Percentiles rank a stretch among this genome's conserved stretches.
Evolutionary conservation across 2,888 invertebrate genomes (phyloP).

Genomic region (Baccha elongata): DNA sequence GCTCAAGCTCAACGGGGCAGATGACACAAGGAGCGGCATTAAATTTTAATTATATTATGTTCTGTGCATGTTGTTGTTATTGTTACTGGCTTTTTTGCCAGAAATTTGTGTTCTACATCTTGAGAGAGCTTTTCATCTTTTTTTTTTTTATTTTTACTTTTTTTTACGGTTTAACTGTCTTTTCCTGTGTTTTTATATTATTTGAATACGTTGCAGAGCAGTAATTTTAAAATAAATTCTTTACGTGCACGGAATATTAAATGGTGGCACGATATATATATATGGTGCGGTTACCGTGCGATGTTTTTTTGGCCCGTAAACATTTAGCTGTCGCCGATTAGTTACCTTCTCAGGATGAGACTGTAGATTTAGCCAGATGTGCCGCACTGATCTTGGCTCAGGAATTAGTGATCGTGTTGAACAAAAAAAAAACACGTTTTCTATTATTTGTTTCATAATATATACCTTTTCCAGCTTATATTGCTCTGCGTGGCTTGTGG

Average conservation of each 20-base stretch:
- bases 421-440: conserved; percentile 44
- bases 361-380: conserved; percentile 59
- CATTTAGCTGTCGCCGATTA: conserved; percentile 64
- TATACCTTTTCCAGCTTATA: background rate
- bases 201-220: conserved; percentile 67
- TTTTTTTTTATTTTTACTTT: conserved; percentile 11
- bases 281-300: background rate
- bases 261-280: conserved; percentile 31
- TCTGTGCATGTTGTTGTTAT: conserved; percentile 30
- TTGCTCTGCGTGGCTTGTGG: conserved; percentile 57
- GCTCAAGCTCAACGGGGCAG: conserved; percentile 69
- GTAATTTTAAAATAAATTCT: conserved; percentile 70
- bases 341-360: conserved; percentile 41
- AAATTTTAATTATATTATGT: conserved; percentile 64
- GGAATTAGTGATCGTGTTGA: conserved; percentile 48
- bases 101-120: conserved; percentile 74
- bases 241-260: conserved; percentile 71
- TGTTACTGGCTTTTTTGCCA: conserved; percentile 57
- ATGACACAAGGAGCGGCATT: conserved; percentile 74
- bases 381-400: conserved; percentile 35
- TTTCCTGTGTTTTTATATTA: conserved; percentile 47
- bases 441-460: conserved; percentile 1
- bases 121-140: conserved; percentile 54
- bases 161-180: conserved; percentile 38
- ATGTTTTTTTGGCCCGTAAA: conserved; percentile 64